Evolutionary conservation across 2,888 invertebrate species (phyloP), one percentile per base, ranked within the genome.

Genomic region (Callinectes sapidus): DNA sequence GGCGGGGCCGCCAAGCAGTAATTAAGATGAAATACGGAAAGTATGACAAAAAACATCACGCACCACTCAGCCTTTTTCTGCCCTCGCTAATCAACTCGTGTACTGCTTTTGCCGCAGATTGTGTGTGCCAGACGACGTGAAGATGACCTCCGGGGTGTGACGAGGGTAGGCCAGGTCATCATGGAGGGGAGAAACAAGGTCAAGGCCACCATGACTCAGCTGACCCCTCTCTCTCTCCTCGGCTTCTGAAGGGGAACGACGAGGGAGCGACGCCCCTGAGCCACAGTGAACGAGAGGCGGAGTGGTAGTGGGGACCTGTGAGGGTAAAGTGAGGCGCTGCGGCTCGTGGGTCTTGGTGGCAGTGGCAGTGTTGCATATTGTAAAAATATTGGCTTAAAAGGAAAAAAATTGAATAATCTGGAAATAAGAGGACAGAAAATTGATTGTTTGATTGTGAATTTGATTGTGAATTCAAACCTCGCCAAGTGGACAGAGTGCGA

Each of bases 201-300:
- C 81, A 81, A 81, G 81, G 81, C 81, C 81, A 81, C 81, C 81
- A 35, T 81, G 81, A 81, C 81, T 32, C 81, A 81, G 81, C 16
- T 81, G 81, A 81, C 81, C 81, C 81, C 81, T n/a, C 32, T 35
- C 81, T 81, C 35, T 35, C 16, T 35, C 35, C 35, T 32, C 35
- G 35, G 81, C 81, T 35, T 35, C 81, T 81, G 81, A 81, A 81
- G 81, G 71, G 81, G 35, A 81, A 28, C 35, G 13, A 35, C 81
- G 35, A 81, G 81, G 81, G 35, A 16, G 81, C 35, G 81, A 81
- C 35, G 35, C 13, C n/a, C 14, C 35, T 81, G 35, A 81, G 32
- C 81, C n/a, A n/a, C 35, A 35, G 81, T 81, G 81, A 35, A 14
- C 81, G 35, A n/a, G 71, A 71, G 71, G 81, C 8, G 28, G 71